Evolutionary conservation across 2,888 invertebrate species (phyloP).

Genomic region (Erebia epiphron): DNA sequence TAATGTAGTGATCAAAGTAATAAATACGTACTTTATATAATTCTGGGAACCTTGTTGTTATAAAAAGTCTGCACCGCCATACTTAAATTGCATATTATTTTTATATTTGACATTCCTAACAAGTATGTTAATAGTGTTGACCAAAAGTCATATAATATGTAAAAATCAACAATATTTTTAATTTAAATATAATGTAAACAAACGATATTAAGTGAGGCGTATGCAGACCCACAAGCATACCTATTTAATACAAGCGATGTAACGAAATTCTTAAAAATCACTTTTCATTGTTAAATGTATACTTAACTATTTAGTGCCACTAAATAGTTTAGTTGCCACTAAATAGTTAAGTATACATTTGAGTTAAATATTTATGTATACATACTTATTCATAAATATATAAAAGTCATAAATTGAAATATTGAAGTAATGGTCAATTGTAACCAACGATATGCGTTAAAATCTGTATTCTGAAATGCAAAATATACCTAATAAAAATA

Average conservation of each 20-base stretch:
- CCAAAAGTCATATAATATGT: background rate
- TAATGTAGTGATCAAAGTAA: no score
- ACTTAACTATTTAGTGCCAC: constrained; percentile 15
- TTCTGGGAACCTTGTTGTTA: no score
- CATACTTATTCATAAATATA: no score
- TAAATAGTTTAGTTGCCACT: no score
- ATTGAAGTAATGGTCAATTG: background rate
- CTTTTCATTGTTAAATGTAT: constrained; percentile 5
- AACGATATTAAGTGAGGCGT: background rate
- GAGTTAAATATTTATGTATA: background rate
- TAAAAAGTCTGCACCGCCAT: background rate
- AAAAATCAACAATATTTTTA: background rate
- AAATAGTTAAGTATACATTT: no score
- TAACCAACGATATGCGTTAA: background rate
- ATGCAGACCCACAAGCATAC: constrained; percentile 2
- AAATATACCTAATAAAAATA: background rate
- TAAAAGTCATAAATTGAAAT: no score
- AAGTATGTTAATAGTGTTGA: background rate
- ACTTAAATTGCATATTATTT: background rate
- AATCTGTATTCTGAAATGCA: background rate
- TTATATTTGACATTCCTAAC: background rate
- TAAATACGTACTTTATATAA: no score
- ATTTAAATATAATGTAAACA: background rate
- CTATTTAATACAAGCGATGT: constrained; percentile 16
- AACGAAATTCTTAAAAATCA: constrained; percentile 14